Evolutionary conservation across 1,140 invertebrate species (phyloP), one percentile per base, ranked within the genome.

Genomic region (Pachypeltis micranthus): DNA sequence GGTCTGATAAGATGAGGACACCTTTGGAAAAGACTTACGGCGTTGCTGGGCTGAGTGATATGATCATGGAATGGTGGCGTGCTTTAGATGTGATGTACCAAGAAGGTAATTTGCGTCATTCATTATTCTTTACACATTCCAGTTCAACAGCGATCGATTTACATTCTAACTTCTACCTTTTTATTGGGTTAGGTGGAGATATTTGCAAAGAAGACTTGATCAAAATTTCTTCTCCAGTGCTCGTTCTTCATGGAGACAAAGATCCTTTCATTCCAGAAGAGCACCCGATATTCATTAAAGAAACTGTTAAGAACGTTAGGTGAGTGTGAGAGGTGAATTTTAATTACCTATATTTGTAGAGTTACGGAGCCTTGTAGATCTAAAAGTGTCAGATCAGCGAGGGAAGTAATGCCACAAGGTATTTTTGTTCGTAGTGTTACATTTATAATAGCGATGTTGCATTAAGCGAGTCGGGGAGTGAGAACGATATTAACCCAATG

Each of bases 181-280:
- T 21, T 51, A 10, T 2, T 23, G 19, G 27, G 31, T 60, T 23
- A 31, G 27, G 31, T 60, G 89, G 87, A 0, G 80, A 93, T 69
- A 82, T 93, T 64, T 93, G 88, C 72, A 82, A 80, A 61, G 70
- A 76, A 0, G 70, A 77, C 2, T 67, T 93, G 1, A 69, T 78
- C 1, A 76, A 85, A 69, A 81, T 87, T 64, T 74, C 79, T 31
- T 88, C 86, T 67, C 85, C 85, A 0, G 90, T 87, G 14, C 80
- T 91, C 7, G 86, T 94, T 65, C 67, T 93, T 27, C 87, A 93
- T 71, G 91, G 91, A 0, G 77, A 81, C 51, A 88, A 91, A 71
- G 91, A 94, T 76, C 78, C 83, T 0, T 75, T 91, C 72, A 83
- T 93, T n/a, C 78, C 82, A 1, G 68, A 73, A 23, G 80, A 85